These are phyloP conservation scores for Brachionichthys hirsutus DNA, from an alignment of 2,113 vertebrate genomes.

Conservation along the genomic window DNA sequence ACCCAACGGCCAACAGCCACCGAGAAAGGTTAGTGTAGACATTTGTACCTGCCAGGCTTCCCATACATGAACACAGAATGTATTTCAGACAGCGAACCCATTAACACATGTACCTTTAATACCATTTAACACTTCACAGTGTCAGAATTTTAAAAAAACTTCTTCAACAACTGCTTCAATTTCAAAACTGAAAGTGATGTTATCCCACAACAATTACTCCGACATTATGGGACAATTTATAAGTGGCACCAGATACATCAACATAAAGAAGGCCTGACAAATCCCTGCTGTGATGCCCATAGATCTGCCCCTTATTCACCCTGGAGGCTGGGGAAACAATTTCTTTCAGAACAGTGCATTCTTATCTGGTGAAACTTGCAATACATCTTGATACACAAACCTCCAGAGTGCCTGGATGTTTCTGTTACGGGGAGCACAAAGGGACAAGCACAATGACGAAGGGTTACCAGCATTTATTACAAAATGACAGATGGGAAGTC, in stretches of 20 bases:
- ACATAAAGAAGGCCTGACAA: slow-evolving; percentile 65
- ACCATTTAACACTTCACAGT: slow-evolving; percentile 45
- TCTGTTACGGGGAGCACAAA: too few relatives aligned
- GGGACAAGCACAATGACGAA: too few relatives aligned
- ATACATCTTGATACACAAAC: slow-evolving; percentile 34
- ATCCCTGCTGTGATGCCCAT: slow-evolving; percentile 34
- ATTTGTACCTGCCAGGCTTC: slow-evolving; percentile 72
- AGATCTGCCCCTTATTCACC: slow-evolving; percentile 65
- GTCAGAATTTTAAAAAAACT: slow-evolving; percentile 58
- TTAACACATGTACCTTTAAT: slow-evolving; percentile 57
- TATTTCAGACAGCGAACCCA: slow-evolving; percentile 53
- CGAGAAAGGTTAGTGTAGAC: slow-evolving; percentile 75
- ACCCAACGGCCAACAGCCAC: slow-evolving; percentile 62
- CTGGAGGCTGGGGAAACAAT: slow-evolving; percentile 34
- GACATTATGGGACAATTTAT: slow-evolving; percentile 55
- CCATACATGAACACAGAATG: slow-evolving; percentile 63
- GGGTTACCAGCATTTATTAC: too few relatives aligned
- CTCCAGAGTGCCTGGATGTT: slow-evolving; percentile 25
- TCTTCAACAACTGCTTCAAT: slow-evolving; percentile 55
- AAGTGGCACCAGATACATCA: slow-evolving; percentile 61
- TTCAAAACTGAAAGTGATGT: slow-evolving; percentile 57
- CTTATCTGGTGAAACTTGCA: slow-evolving; percentile 34
- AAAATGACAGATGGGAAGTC: too few relatives aligned
- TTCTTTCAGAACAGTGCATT: slow-evolving; percentile 38
- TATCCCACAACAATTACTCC: slow-evolving; percentile 44